These are phyloP conservation scores for Icerya purchasi DNA, from an alignment of 2,888 invertebrate genomes.

Conservation along the genomic window DNA sequence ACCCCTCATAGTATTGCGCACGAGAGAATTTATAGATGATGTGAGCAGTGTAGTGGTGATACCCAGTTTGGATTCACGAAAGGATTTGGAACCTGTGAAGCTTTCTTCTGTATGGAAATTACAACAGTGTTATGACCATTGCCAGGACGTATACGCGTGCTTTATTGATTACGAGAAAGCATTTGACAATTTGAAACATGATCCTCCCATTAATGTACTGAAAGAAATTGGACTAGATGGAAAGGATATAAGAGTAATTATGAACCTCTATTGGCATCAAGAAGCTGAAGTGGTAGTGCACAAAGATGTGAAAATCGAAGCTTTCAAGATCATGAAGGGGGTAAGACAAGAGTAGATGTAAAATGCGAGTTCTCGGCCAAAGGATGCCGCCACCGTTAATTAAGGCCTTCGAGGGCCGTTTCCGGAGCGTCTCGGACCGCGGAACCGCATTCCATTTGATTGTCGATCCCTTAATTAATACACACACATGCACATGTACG, in stretches of 20 bases:
- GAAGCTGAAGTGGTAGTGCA: background rate
- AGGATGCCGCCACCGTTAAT: no score
- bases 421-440: no score
- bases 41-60: background rate
- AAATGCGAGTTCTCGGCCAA: no score
- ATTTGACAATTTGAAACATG: background rate
- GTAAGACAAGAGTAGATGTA: no score
- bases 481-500: no score
- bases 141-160: background rate
- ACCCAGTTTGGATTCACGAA: constrained; percentile 1
- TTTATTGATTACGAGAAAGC: background rate
- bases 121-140: no score
- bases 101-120: constrained; percentile 1
- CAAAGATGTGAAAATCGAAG: background rate
- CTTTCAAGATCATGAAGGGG: background rate
- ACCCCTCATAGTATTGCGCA: background rate
- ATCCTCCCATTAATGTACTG: background rate
- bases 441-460: no score
- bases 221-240: constrained; percentile 1
- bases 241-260: constrained; percentile 2
- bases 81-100: constrained; percentile 1
- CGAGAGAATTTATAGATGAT: background rate
- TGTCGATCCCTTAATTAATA: no score
- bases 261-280: background rate
- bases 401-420: no score